Conservation (phyloP, 1,140 invertebrate species). For the Thrips palmi region DNA sequence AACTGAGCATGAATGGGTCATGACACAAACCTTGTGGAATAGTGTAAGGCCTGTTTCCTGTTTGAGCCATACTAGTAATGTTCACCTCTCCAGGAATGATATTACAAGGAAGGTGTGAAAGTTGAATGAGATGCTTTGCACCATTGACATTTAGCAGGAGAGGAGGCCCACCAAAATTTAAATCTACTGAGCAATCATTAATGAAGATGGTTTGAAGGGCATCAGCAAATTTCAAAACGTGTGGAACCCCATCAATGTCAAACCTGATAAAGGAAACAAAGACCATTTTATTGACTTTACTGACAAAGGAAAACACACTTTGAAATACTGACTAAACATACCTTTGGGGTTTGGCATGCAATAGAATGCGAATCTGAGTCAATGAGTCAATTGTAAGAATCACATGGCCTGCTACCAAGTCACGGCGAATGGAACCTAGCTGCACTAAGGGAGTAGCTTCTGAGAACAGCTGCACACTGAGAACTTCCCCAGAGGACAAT, state of each 20-base stretch:
- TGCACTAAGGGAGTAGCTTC: constrained; percentile 71
- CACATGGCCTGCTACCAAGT: constrained; percentile 64
- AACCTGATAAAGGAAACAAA: constrained; percentile 26
- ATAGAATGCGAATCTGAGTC: constrained; percentile 55
- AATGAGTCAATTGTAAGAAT: constrained; percentile 64
- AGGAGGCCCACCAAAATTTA: constrained; percentile 84
- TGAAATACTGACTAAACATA: too few species aligned
- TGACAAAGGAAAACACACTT: too few species aligned
- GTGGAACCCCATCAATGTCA: constrained; percentile 49
- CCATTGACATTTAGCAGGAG: constrained; percentile 66
- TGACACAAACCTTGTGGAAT: too few species aligned
- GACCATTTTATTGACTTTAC: too few species aligned
- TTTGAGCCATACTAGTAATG: constrained; percentile 54
- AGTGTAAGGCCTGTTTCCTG: too few species aligned
- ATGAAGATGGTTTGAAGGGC: constrained; percentile 55
- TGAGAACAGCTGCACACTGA: constrained; percentile 53
- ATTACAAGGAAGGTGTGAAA: constrained; percentile 59
- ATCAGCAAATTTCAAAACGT: constrained; percentile 63
- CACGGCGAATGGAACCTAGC: constrained; percentile 48
- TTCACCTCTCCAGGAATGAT: constrained; percentile 44
- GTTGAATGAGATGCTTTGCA: constrained; percentile 64
- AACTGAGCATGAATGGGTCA: too few species aligned
- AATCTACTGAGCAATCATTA: constrained; percentile 64
- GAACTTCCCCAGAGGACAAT: constrained; percentile 55
- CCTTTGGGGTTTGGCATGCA: constrained; percentile 71